Evolutionary conservation across 1,140 invertebrate genomes (phyloP).

Genomic region (Trichonephila clavipes): DNA sequence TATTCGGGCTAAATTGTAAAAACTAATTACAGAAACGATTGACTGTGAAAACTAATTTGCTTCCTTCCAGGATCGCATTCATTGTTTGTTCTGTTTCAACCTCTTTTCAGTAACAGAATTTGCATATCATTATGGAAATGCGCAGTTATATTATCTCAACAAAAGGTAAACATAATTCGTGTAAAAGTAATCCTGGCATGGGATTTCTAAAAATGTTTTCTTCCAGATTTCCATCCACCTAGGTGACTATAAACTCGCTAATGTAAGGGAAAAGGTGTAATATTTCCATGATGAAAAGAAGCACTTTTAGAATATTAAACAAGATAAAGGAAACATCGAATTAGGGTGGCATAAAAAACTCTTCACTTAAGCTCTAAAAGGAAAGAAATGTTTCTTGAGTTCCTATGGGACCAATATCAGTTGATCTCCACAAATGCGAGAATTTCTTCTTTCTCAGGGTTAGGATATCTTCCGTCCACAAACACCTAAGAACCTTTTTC

Average conservation of each 20-base stretch:
- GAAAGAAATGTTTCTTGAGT: slow-evolving; percentile 49
- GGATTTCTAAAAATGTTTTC: neutral
- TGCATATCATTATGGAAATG: neutral
- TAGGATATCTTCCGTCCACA: slow-evolving; percentile 3
- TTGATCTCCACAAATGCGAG: slow-evolving; percentile 60
- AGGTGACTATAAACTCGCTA: neutral
- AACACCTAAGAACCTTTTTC: slow-evolving; percentile 45
- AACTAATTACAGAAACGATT: neutral
- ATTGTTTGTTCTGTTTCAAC: neutral
- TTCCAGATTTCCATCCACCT: neutral
- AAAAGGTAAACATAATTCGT: neutral
- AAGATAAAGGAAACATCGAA: neutral
- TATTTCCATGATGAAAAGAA: neutral
- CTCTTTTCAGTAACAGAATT: neutral
- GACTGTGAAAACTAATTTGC: neutral
- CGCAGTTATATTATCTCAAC: neutral
- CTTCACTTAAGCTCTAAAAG: slow-evolving; percentile 49
- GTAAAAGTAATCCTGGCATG: neutral
- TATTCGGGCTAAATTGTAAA: neutral
- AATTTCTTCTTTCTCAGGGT: slow-evolving; percentile 16
- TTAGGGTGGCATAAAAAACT: neutral
- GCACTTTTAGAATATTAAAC: slow-evolving; percentile 46
- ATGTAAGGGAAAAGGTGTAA: neutral
- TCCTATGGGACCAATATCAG: slow-evolving; percentile 52
- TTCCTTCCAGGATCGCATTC: neutral